Base-by-base conservation (phyloP, 2,113 vertebrate genomes). In the Ancistrus triradiatus region DNA sequence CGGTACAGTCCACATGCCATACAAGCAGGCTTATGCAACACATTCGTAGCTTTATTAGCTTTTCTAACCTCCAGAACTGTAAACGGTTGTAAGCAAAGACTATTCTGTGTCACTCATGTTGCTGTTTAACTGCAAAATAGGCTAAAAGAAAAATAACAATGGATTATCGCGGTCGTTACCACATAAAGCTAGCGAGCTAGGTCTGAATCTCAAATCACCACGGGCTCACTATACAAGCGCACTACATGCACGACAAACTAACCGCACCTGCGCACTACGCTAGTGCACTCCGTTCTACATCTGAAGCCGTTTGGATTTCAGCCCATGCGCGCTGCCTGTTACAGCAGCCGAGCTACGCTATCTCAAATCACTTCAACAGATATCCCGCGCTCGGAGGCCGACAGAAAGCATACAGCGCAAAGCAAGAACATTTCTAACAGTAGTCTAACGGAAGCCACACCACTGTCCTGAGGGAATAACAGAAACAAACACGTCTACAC, bases 171-270 rank as follows among this genome's bases (percentile, higher is more conserved):
- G n/a, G 7, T 8, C 40, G 43, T 21, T 2, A 47, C 9, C n/a
- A 60, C 31, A 10, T 48, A 15, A 60, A 60, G 43, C 58, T 33
- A 60, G 25, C 43, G 25, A 21, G 17, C 10, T 2, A 10, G 24
- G 18, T 1, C 43, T 28, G 27, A 3, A 22, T 60, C 8, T n/a
- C 42, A 60, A 60, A 60, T 9, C 8, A 14, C 27, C 1, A 0
- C 2, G 3, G 5, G 24, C 17, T 22, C 43, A 10, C 58, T 48
- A 47, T 17, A 33, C 43, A 33, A n/a, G n/a, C 15, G 58, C 43
- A 33, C 58, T 60, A 33, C 11, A 21, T 22, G 6, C 1, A 38
- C 0, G 0, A 2, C 3, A 2, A 15, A 1, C 9, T 33, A 35
- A 21, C 7, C 10, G 18, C 6, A 3, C 18, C 7, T 27, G 25